Percentiles rank a stretch among this genome's conserved stretches.
Conservation (phyloP, 2,888 invertebrate species). For the Cephus pulcher region DNA sequence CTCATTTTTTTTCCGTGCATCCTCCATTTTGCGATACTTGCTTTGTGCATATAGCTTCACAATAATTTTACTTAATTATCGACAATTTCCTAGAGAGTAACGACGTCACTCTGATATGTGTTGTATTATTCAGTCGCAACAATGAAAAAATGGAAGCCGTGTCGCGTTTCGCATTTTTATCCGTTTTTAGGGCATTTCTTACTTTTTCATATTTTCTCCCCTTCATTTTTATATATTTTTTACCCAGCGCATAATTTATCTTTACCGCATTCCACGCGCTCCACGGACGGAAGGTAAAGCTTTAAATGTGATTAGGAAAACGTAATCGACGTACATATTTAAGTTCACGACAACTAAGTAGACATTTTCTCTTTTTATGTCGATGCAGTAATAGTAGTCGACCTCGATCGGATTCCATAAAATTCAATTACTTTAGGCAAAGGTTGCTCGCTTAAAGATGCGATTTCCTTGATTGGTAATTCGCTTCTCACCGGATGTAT, state of each 20-base stretch:
- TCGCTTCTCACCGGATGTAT: slow-evolving; percentile 85
- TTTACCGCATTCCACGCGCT: no score
- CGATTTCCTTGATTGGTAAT: slow-evolving; percentile 71
- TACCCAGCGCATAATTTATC: neutral
- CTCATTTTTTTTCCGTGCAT: neutral
- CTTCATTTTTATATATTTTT: neutral
- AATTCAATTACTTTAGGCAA: slow-evolving; percentile 42
- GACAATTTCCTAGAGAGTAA: neutral
- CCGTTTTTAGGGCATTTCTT: neutral
- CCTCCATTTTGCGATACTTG: no score
- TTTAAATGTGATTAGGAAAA: no score
- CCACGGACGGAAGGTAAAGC: no score
- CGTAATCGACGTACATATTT: slow-evolving; percentile 2
- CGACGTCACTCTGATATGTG: slow-evolving; percentile 47
- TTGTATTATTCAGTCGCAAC: slow-evolving; percentile 56
- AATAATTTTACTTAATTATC: no score
- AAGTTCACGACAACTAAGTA: slow-evolving; percentile 7
- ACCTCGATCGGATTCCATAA: neutral
- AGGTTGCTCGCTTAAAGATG: slow-evolving; percentile 56
- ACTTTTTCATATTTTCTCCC: neutral
- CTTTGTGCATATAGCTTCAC: no score
- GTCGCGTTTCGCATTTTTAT: neutral
- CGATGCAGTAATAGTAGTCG: slow-evolving; percentile 9
- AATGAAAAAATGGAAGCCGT: slow-evolving; percentile 43
- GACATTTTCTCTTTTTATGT: slow-evolving; percentile 7